Evolutionary conservation across 2,888 invertebrate genomes (phyloP).

Genomic region (Aspidiotus rigidus): DNA sequence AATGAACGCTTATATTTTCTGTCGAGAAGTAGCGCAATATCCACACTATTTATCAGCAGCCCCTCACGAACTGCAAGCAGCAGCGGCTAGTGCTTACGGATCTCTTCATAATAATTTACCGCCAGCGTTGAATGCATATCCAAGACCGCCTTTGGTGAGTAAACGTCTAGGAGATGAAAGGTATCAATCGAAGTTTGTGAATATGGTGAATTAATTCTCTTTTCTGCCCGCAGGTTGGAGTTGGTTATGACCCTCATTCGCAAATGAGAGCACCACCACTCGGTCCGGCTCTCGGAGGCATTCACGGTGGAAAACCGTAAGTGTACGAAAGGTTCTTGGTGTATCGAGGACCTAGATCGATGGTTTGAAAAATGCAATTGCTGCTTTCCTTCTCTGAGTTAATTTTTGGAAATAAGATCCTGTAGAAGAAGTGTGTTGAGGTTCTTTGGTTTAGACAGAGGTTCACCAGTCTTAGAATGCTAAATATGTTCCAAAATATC

Average conservation of each 20-base stretch:
- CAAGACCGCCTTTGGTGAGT: constrained; percentile 51
- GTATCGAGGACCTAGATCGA: too few relatives aligned
- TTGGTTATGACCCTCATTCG: constrained; percentile 57
- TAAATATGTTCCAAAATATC: too few relatives aligned
- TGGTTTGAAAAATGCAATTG: too few relatives aligned
- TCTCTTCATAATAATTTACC: constrained; percentile 57
- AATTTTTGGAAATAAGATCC: too few relatives aligned
- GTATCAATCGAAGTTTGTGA: too few relatives aligned
- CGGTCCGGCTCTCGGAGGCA: constrained; percentile 46
- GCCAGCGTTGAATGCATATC: constrained; percentile 56
- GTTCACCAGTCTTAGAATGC: too few relatives aligned
- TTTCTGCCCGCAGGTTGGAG: constrained; percentile 49
- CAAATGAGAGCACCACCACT: constrained; percentile 58
- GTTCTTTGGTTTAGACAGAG: too few relatives aligned
- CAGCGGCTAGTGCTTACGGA: constrained; percentile 49
- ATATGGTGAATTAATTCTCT: background rate
- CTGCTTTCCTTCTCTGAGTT: too few relatives aligned
- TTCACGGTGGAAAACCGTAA: constrained; percentile 80
- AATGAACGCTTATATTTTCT: background rate
- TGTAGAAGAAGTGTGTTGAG: too few relatives aligned
- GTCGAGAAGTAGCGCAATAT: constrained; percentile 46
- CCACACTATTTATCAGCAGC: constrained; percentile 53
- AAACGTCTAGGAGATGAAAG: background rate
- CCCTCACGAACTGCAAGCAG: constrained; percentile 47
- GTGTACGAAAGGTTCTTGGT: constrained; percentile 43